Evolutionary conservation across 1,140 invertebrate species (phyloP).

Genomic region (Bombus balteatus): DNA sequence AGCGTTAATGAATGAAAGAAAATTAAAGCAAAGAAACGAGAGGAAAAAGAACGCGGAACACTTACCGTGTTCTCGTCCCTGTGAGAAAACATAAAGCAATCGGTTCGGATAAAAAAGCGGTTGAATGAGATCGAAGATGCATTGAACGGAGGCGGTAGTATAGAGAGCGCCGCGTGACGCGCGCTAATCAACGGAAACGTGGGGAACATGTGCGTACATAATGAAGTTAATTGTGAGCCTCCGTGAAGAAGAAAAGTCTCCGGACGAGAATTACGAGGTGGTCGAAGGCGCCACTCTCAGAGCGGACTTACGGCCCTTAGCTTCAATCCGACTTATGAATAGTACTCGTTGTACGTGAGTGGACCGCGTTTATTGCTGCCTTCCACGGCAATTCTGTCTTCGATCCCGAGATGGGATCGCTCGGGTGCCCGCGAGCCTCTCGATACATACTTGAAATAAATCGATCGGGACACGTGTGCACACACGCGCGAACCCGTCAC

Average conservation of each 20-base stretch:
- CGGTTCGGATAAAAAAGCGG: not conserved
- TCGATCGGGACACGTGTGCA: conserved; percentile 56
- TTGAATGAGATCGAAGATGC: conserved; percentile 6
- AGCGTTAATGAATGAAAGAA: not conserved
- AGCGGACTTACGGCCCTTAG: conserved; percentile 17
- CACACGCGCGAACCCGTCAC: conserved; percentile 38
- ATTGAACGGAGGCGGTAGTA: not conserved
- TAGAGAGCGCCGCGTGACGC: conserved; percentile 21
- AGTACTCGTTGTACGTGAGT: conserved; percentile 62
- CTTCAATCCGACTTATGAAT: conserved; percentile 57
- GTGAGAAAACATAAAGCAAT: not conserved
- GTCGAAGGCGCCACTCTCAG: conserved; percentile 39
- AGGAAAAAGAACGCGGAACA: not conserved
- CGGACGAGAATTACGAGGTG: conserved; percentile 60
- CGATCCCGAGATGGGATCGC: conserved; percentile 27
- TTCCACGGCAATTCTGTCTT: conserved; percentile 61
- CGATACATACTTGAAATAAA: conserved; percentile 48
- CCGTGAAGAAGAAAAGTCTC: conserved; percentile 23
- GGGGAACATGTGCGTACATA: conserved; percentile 25
- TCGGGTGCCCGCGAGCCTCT: conserved; percentile 1
- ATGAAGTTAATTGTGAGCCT: conserved; percentile 48
- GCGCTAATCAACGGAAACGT: conserved; percentile 37
- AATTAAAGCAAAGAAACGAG: not conserved
- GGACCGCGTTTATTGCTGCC: conserved; percentile 47
- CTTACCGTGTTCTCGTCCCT: not conserved